Conservation (phyloP, 2,113 vertebrate species). For the Tamias sibiricus region DNA sequence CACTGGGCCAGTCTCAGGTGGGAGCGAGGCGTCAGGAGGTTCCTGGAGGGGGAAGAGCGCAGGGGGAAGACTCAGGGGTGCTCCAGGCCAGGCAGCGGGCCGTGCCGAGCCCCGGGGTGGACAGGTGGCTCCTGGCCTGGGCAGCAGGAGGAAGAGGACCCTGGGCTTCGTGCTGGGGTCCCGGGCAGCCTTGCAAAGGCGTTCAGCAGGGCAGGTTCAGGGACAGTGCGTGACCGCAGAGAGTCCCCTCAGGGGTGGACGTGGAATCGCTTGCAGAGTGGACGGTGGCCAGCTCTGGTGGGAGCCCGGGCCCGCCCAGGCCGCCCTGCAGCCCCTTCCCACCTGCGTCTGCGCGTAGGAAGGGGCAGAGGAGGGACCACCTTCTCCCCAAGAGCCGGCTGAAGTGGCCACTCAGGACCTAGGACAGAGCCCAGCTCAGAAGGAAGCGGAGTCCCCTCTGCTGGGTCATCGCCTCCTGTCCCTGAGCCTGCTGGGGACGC, state of each 20-base stretch:
- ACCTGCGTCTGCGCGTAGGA: background rate
- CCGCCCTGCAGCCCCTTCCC: too few relatives aligned
- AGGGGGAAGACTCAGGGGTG: too few relatives aligned
- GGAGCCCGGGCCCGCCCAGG: too few relatives aligned
- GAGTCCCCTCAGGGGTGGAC: background rate
- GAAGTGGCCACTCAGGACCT: background rate
- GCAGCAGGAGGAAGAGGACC: background rate
- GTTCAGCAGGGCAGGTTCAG: background rate
- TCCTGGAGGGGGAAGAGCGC: background rate
- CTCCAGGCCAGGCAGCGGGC: background rate
- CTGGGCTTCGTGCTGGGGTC: background rate
- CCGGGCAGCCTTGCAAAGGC: background rate
- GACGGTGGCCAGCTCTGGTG: background rate
- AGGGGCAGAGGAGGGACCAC: too few relatives aligned
- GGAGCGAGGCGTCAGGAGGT: background rate
- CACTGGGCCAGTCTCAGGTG: background rate
- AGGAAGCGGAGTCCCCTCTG: rapidly evolving
- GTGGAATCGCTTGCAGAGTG: background rate
- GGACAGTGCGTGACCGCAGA: background rate
- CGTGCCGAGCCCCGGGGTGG: background rate
- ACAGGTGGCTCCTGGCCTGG: background rate
- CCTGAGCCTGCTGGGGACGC: background rate
- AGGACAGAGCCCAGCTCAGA: background rate
- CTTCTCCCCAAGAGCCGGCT: rapidly evolving
- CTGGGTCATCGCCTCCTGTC: rapidly evolving